Evolutionary conservation across 2,113 vertebrate genomes (phyloP).

Genomic region (Chionis minor): DNA sequence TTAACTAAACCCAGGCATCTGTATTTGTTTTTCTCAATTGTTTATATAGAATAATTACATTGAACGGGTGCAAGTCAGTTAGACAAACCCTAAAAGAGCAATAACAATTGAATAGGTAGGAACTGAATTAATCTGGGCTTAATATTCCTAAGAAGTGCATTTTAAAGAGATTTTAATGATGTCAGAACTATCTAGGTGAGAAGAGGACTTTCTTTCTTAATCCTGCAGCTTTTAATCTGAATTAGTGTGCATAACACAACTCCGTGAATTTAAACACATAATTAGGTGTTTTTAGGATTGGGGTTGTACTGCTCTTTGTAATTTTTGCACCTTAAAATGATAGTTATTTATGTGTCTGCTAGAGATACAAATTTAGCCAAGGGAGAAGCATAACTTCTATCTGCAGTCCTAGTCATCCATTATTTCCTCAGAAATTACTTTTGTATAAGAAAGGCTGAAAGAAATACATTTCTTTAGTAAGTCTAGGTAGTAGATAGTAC

Average conservation of each 20-base stretch:
- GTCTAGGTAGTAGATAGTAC: not conserved
- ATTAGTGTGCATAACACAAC: not conserved
- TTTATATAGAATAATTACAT: not conserved
- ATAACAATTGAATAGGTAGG: not conserved
- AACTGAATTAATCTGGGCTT: not conserved
- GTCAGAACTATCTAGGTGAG: not conserved
- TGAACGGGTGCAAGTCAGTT: not conserved
- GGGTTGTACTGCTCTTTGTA: not conserved
- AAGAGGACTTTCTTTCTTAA: not conserved
- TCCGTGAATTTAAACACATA: not conserved
- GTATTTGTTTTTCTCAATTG: not conserved
- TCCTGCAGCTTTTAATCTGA: not conserved
- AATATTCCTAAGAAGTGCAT: not conserved
- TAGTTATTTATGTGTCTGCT: not conserved
- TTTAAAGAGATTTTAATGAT: not conserved
- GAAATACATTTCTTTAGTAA: not conserved
- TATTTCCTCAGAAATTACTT: conserved; percentile 34
- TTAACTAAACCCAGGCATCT: not conserved
- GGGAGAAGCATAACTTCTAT: not conserved
- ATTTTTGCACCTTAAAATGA: not conserved
- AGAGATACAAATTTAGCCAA: not conserved
- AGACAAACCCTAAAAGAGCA: not conserved
- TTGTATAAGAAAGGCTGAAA: not conserved
- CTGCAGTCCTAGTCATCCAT: not conserved
- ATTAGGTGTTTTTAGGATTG: not conserved